phyloP scores from a whole-genome alignment of 2,888 invertebrate genomes.

The Osmoderma eremita region DNA sequence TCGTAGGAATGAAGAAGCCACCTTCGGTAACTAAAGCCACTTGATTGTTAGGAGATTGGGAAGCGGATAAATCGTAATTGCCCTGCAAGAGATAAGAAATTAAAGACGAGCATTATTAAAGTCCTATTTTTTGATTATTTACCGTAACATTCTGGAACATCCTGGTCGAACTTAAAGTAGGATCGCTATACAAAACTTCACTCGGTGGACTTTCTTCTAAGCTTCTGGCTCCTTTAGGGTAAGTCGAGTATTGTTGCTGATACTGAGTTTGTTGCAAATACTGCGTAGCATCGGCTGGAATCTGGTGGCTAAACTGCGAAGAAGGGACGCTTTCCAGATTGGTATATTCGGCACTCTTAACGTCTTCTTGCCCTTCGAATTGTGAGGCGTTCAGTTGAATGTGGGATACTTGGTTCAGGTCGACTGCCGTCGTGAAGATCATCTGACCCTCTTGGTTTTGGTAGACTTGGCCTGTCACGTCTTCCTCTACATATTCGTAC shows the following conservation, averaged over 20 bases:
- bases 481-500: slow-evolving; percentile 41
- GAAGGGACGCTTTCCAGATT: slow-evolving; percentile 73
- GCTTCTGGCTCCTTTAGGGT: slow-evolving; percentile 44
- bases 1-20: slow-evolving; percentile 60
- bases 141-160: slow-evolving; percentile 54
- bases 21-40: slow-evolving; percentile 70
- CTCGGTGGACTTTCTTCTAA: slow-evolving; percentile 66
- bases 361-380: slow-evolving; percentile 46
- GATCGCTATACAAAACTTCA: slow-evolving; percentile 72
- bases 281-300: slow-evolving; percentile 52
- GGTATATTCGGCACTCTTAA: slow-evolving; percentile 65
- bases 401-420: slow-evolving; percentile 43
- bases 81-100: slow-evolving; percentile 18
- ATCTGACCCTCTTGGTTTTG: slow-evolving; percentile 38
- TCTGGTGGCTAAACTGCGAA: slow-evolving; percentile 58
- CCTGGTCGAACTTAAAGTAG: slow-evolving; percentile 73
- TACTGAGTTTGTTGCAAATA: slow-evolving; percentile 56
- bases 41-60: slow-evolving; percentile 67
- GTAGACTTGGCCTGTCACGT: slow-evolving; percentile 43
- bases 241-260: slow-evolving; percentile 44
- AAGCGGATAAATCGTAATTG: slow-evolving; percentile 59
- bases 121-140: background rate
- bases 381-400: slow-evolving; percentile 45
- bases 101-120: too few species aligned
- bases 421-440: slow-evolving; percentile 28